Percentiles rank a stretch among this genome's conserved stretches.
These are phyloP conservation scores for Eubucco bourcierii DNA, from an alignment of 2,113 vertebrate species.

Conservation along the genomic window DNA sequence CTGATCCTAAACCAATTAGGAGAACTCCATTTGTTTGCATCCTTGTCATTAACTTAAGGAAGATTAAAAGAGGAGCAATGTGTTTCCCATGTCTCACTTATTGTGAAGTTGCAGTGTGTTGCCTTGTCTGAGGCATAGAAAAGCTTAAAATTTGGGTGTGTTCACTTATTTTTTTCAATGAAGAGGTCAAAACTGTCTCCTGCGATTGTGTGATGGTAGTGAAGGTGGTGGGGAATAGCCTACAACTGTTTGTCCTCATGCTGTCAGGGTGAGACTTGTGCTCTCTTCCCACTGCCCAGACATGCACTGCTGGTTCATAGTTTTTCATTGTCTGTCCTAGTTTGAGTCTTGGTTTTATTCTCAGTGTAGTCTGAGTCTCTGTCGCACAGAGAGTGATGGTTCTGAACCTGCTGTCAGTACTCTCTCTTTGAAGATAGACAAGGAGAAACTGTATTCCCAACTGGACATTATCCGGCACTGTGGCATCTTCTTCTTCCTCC, in stretches of 20 bases:
- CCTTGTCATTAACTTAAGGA: slow-evolving; percentile 17
- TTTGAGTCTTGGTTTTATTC: background rate
- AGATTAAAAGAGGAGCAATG: slow-evolving; percentile 2
- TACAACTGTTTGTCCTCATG: background rate
- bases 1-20: slow-evolving; percentile 42
- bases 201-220: no score
- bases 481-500: background rate
- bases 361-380: fast-evolving
- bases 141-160: background rate
- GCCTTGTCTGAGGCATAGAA: background rate
- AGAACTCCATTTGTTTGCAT: background rate
- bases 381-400: fast-evolving
- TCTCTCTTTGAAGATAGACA: background rate
- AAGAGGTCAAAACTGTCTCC: background rate
- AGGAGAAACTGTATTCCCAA: background rate
- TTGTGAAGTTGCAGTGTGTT: fast-evolving
- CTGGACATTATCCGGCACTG: fast-evolving
- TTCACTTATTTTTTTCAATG: background rate
- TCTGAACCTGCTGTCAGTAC: background rate
- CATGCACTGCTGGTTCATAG: fast-evolving
- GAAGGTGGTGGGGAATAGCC: background rate
- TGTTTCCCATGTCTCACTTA: background rate
- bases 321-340: background rate
- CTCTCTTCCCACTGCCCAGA: background rate
- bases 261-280: background rate